Base-by-base conservation (phyloP, 2,888 invertebrate species). In the Xiphydria camelus region DNA sequence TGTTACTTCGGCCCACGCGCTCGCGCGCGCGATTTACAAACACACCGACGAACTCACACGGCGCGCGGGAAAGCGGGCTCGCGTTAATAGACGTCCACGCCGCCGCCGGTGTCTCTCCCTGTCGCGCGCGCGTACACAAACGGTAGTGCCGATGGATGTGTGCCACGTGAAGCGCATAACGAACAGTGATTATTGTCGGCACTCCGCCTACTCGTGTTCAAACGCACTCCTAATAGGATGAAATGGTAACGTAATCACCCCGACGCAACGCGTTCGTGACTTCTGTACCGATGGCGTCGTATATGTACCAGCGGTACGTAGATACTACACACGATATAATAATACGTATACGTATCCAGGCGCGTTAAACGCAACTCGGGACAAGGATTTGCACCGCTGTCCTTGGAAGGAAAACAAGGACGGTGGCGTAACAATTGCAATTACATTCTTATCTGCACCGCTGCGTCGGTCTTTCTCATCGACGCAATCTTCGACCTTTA, bases 101-200 rank as follows among this genome's bases (percentile, higher is more conserved):
- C 15, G 14, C 29, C 15, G 15, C 29, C 14, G n/a, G n/a, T n/a
- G n/a, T n/a, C n/a, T n/a, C n/a, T n/a, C n/a, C 39, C 29, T 61
- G 58, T 60, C 53, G 55, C 51, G 44, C 20, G 57, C 48, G 45
- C 60, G 57, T 51, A 60, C 55, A 59, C 29, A 29, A 12, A 29
- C 21, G 41, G 42, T 40, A 39, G 23, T 48, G 45, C 31, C 54
- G 59, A 60, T 54, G 59, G 61, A 61, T 58, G 51, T 56, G 54
- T 45, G 52, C 54, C 57, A 62, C 62, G 62, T 62, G 62, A 62
- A 55, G 47, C 51, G 62, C 61, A 63, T 62, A 59, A 61, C 47
- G 51, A 62, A 55, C 45, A 46, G 47, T 45, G 61, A 62, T 62
- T 61, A 53, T 58, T 53, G 51, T 49, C 49, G 48, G 51, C 33